phyloP scores from a whole-genome alignment of 2,797 vertebrate genomes.

The Bovichtus diacanthus region DNA sequence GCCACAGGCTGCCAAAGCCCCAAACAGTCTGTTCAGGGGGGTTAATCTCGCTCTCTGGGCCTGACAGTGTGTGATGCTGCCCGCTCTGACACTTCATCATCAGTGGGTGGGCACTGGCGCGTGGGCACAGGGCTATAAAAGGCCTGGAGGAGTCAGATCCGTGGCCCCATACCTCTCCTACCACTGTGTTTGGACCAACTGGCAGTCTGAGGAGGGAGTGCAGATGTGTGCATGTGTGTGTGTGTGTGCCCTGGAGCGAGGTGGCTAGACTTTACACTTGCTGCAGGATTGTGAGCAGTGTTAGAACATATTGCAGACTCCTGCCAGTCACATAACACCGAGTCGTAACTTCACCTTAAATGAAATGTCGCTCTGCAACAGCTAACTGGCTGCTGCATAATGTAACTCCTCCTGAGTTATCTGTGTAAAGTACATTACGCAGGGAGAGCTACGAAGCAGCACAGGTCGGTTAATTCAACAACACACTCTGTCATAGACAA shows the following conservation, averaged over 20 bases:
- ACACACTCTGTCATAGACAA: not conserved
- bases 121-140: conserved; percentile 80
- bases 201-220: conserved; percentile 31
- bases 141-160: conserved; percentile 64
- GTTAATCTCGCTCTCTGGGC: conserved; percentile 66
- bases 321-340: conserved; percentile 49
- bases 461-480: not conserved
- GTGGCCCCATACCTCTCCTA: conserved; percentile 19
- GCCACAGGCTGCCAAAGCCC: conserved; percentile 60
- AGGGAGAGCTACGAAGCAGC: not conserved
- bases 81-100: conserved; percentile 71
- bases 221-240: conserved; percentile 30
- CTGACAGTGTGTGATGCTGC: conserved; percentile 66
- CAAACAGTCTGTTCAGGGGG: conserved; percentile 63
- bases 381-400: conserved; percentile 27
- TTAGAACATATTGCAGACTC: conserved; percentile 59
- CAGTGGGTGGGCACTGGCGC: conserved; percentile 71
- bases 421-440: not conserved
- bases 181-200: conserved; percentile 53
- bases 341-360: conserved; percentile 47
- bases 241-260: conserved; percentile 33
- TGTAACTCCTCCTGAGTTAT: not conserved
- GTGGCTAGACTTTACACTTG: conserved; percentile 60
- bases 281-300: conserved; percentile 52
- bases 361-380: conserved; percentile 36